Percentiles rank a stretch among this genome's conserved stretches.
These are phyloP conservation scores for Gyps fulvus DNA, from an alignment of 2,113 vertebrate species.

Conservation along the genomic window DNA sequence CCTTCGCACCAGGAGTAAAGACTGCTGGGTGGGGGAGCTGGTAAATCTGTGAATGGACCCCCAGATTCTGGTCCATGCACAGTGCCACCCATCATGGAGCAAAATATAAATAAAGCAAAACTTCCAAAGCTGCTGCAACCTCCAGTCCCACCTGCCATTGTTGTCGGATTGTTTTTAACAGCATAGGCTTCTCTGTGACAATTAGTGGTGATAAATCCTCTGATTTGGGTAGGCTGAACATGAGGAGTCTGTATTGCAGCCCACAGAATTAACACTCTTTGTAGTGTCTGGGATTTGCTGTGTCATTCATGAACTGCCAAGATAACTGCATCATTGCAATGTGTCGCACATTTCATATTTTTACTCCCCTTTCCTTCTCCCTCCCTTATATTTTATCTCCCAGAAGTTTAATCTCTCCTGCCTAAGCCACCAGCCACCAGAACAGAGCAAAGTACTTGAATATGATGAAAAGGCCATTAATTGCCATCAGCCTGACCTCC, in stretches of 20 bases:
- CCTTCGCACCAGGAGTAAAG: not conserved
- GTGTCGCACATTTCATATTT: not conserved
- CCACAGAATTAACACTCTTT: slow-evolving; percentile 1
- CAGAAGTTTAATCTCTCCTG: slow-evolving; percentile 1
- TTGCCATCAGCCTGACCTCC: not conserved
- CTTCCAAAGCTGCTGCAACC: not conserved
- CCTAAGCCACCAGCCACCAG: not conserved
- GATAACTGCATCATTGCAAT: not conserved
- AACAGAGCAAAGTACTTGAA: not conserved
- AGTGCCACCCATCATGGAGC: not conserved
- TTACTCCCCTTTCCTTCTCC: not conserved
- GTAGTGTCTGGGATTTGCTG: not conserved
- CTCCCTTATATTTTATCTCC: slow-evolving; percentile 2
- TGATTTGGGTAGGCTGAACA: slow-evolving; percentile 7
- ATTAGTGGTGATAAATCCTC: not conserved
- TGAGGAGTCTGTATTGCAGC: not conserved
- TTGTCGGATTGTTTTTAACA: not conserved
- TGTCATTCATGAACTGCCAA: slow-evolving; percentile 23
- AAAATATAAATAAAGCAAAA: not conserved
- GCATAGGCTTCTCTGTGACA: not conserved
- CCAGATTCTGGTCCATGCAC: not conserved
- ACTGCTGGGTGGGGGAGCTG: not conserved
- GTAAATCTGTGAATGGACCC: not conserved
- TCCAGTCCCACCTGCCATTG: not conserved
- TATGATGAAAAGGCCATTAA: slow-evolving; percentile 14